Base-by-base conservation (phyloP, 2,113 vertebrate species). In the Rhabdomys dilectus region DNA sequence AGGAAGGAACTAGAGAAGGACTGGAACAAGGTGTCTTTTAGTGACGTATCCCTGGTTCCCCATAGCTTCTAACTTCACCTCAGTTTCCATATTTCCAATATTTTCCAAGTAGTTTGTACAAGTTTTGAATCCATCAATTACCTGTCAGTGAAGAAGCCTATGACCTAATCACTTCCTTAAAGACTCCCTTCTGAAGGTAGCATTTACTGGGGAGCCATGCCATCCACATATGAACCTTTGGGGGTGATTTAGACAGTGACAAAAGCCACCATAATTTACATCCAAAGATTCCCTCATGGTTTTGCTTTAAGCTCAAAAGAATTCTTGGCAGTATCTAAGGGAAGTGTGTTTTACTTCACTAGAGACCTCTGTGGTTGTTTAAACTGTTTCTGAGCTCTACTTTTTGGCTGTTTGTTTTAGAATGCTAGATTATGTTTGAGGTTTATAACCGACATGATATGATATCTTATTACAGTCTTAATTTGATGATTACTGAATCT, bases 261-360 rank as follows among this genome's bases (percentile, higher is more conserved):
- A 26, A 17, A 53, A 21, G 12, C 85, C 45, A 16, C 1, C 4
- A 12, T 58, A 42, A 73, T 58, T 58, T 31, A 42, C 15, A 58
- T 56, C 36, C 12, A 82, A 21, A n/a, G 53, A 4, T 72, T 73
- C 15, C 72, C 16, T 73, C 48, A 2, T 12, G 7, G 21, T 13
- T 89, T 91, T 92, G 45, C 2, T 12, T 3, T 89, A 62, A 89
- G 48, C 60, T 73, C 24, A 75, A 82, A 91, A n/a, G 73, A 26
- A 12, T 91, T 60, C 68, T 92, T 53, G 77, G 70, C 34, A 62
- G 48, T 5, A 24, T 88, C 36, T 68, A 39, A 19, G 13, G 24
- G 19, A 73, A 39, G 7, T 53, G 24, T 19, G 48, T n/a, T 16
- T 88, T 39, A 17, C 68, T 21, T 89, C 51, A 58, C 24, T 58